phyloP scores from a whole-genome alignment of 2,113 vertebrate genomes.

The Campylomormyrus numenius region DNA sequence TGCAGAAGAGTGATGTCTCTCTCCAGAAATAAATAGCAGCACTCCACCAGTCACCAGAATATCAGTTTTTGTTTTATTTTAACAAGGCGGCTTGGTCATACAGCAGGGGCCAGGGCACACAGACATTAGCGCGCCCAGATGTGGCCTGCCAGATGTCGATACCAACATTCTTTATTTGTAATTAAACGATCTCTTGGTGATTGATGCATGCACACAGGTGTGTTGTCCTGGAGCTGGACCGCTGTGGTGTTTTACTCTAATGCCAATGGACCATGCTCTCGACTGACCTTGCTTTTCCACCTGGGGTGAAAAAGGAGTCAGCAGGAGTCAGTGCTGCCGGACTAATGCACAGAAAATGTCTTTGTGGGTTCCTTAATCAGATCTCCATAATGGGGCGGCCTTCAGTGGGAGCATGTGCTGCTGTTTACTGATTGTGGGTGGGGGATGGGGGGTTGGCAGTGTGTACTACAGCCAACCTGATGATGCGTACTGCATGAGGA shows the following conservation, averaged over 20 bases:
- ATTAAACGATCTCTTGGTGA: not conserved
- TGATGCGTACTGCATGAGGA: not conserved
- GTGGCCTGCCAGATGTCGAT: not conserved
- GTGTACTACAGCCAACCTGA: not conserved
- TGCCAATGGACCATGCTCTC: not conserved
- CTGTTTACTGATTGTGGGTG: not conserved
- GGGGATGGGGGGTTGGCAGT: constrained; percentile 10
- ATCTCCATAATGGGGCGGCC: constrained; percentile 33
- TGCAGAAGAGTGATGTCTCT: not conserved
- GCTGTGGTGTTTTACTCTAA: not conserved
- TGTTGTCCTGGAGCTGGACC: not conserved
- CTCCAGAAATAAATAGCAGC: not conserved
- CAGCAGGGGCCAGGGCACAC: not conserved
- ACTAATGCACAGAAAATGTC: constrained; percentile 44
- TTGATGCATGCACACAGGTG: not conserved
- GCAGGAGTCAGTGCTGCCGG: not conserved
- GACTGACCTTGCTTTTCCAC: not conserved
- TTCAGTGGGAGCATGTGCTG: constrained; percentile 8
- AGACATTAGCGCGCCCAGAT: not conserved
- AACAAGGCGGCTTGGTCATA: not conserved
- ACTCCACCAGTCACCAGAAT: not conserved
- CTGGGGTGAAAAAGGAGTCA: not conserved
- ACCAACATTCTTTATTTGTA: not conserved
- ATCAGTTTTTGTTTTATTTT: not conserved
- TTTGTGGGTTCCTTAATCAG: constrained; percentile 34